A percentile compares a stretch with the other conserved stretches of the same genome.
Evolutionary conservation across 1,140 invertebrate genomes (phyloP).

Genomic region (Atta texana): DNA sequence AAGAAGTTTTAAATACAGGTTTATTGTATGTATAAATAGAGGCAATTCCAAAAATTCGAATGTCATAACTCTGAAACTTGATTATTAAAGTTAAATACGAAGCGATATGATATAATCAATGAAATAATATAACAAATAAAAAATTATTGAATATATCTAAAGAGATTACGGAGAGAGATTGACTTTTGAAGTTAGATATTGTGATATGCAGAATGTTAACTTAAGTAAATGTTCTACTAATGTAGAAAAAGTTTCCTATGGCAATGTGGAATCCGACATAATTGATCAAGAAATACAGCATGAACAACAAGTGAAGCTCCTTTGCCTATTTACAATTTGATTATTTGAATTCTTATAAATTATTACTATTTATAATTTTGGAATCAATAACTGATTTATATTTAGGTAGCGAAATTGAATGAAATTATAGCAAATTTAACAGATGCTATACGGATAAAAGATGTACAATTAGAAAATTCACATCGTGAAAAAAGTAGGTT

Average conservation of each 20-base stretch:
- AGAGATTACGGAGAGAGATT: slow-evolving; percentile 19
- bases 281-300: slow-evolving; percentile 50
- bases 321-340: no score
- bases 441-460: slow-evolving; percentile 67
- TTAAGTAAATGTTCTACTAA: slow-evolving; percentile 58
- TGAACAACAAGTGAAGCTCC: no score
- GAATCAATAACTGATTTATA: slow-evolving; percentile 15
- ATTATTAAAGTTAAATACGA: slow-evolving; percentile 2
- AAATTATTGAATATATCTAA: slow-evolving; percentile 28
- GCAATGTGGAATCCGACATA: slow-evolving; percentile 43
- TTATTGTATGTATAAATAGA: not conserved
- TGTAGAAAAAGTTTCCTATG: slow-evolving; percentile 30
- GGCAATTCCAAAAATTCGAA: not conserved
- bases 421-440: slow-evolving; percentile 67
- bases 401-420: slow-evolving; percentile 69
- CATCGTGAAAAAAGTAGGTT: slow-evolving; percentile 73
- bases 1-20: not conserved
- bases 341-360: not conserved
- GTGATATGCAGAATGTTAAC: slow-evolving; percentile 76
- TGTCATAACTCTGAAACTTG: not conserved
- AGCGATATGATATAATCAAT: slow-evolving; percentile 33
- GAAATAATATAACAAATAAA: not conserved
- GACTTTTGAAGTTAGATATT: slow-evolving; percentile 37
- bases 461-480: slow-evolving; percentile 70
- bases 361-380: slow-evolving; percentile 9